Conservation (phyloP, 2,888 invertebrate species). For the Tetragonisca angustula region DNA sequence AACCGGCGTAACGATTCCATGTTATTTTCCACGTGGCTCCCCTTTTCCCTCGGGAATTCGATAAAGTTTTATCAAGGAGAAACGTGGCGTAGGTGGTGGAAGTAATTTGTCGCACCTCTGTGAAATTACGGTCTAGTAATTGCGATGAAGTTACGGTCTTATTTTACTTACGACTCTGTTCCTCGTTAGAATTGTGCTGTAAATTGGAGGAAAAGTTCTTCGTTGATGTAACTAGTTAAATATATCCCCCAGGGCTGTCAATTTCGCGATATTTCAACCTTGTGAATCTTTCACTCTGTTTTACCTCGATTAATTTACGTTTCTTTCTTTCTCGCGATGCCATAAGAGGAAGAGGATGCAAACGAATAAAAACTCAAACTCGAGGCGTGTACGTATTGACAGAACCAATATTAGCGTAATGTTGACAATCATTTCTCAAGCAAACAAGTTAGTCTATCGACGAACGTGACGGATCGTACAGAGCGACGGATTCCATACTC, state of each 20-base stretch:
- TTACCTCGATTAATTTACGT: not conserved
- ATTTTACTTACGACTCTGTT: constrained; percentile 23
- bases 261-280: not conserved
- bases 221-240: not conserved
- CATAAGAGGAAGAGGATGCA: not conserved
- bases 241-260: not conserved
- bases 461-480: constrained; percentile 62
- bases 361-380: constrained; percentile 51
- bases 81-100: constrained; percentile 1
- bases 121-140: constrained; percentile 30
- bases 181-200: constrained; percentile 11
- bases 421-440: constrained; percentile 65
- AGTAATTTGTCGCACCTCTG: constrained; percentile 21
- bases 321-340: not conserved
- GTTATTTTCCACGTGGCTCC: constrained; percentile 7
- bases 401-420: constrained; percentile 65
- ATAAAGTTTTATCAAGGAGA: constrained; percentile 25
- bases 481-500: constrained; percentile 55
- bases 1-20: not conserved
- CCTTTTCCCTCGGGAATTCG: constrained; percentile 10
- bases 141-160: constrained; percentile 24
- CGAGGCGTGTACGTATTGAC: constrained; percentile 42
- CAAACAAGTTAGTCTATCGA: constrained; percentile 61
- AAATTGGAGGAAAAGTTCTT: not conserved
- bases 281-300: not conserved